Evolutionary conservation across 2,888 invertebrate genomes (phyloP).

Genomic region (Clusia tigrina): DNA sequence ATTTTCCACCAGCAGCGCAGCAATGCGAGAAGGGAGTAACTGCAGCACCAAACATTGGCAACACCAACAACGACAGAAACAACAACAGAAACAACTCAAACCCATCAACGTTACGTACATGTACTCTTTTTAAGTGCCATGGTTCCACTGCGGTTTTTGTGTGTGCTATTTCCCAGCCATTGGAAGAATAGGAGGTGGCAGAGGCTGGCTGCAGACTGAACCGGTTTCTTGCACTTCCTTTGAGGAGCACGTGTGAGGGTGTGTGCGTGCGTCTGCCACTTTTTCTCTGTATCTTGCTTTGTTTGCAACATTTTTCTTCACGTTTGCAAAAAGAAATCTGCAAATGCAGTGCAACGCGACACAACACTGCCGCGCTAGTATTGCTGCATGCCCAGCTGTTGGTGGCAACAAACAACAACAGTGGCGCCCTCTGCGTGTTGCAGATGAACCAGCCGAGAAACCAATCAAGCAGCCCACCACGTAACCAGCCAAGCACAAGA

Average conservation of each 20-base stretch:
- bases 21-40: slow-evolving; percentile 34
- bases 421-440: slow-evolving; percentile 50
- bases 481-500: not conserved
- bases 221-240: slow-evolving; percentile 21
- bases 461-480: not conserved
- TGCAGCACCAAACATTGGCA: slow-evolving; percentile 26
- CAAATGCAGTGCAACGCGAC: not conserved
- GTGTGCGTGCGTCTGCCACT: not conserved
- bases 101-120: not conserved
- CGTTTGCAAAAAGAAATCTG: not conserved
- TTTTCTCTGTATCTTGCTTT: not conserved
- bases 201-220: not conserved
- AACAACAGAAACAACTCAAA: slow-evolving; percentile 26
- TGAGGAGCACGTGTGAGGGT: not conserved
- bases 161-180: not conserved
- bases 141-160: not conserved
- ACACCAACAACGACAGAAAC: slow-evolving; percentile 29
- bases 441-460: not conserved
- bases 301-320: not conserved
- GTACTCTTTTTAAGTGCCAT: not conserved
- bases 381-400: slow-evolving; percentile 40
- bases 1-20: slow-evolving; percentile 35
- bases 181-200: not conserved
- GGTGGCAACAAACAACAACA: slow-evolving; percentile 63
- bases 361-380: not conserved